Percentiles rank a stretch among this genome's conserved stretches.
These are phyloP conservation scores for Rhizomys pruinosus DNA, from an alignment of 2,113 vertebrate species.

Conservation along the genomic window DNA sequence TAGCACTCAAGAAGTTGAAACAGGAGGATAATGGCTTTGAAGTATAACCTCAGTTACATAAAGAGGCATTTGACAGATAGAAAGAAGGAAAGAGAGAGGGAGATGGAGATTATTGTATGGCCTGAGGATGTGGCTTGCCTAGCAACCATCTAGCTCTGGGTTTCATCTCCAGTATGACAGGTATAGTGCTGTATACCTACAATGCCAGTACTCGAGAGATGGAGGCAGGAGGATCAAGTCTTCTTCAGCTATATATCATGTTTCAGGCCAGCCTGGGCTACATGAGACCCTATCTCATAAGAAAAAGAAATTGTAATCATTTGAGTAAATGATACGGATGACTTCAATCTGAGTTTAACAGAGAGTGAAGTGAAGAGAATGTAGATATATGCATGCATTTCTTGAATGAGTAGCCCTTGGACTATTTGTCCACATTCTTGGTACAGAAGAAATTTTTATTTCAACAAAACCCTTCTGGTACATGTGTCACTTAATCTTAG, in stretches of 20 bases:
- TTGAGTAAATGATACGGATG: not conserved
- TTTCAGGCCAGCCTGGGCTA: not conserved
- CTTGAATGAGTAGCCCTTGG: not conserved
- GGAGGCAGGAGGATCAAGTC: not conserved
- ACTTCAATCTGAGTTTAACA: not conserved
- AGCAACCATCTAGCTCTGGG: not conserved
- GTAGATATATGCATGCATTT: not conserved
- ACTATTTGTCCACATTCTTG: no score
- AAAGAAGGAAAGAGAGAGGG: not conserved
- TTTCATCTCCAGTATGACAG: no score
- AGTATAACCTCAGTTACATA: no score
- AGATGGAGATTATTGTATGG: not conserved
- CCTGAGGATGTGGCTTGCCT: not conserved
- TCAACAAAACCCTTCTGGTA: constrained; percentile 1
- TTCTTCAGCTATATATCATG: no score
- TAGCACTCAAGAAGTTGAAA: no score
- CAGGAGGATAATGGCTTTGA: no score
- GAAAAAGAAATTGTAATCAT: not conserved
- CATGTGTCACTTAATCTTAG: not conserved
- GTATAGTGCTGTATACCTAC: not conserved
- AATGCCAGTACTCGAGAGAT: not conserved
- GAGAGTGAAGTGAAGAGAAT: not conserved
- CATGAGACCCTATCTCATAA: not conserved
- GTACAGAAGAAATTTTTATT: not conserved
- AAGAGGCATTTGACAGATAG: no score